Percentiles rank a stretch among this genome's conserved stretches.
Evolutionary conservation across 92 coral and sea anemone genomes (phyloP).

Genomic region (Epizoanthus scotinus): DNA sequence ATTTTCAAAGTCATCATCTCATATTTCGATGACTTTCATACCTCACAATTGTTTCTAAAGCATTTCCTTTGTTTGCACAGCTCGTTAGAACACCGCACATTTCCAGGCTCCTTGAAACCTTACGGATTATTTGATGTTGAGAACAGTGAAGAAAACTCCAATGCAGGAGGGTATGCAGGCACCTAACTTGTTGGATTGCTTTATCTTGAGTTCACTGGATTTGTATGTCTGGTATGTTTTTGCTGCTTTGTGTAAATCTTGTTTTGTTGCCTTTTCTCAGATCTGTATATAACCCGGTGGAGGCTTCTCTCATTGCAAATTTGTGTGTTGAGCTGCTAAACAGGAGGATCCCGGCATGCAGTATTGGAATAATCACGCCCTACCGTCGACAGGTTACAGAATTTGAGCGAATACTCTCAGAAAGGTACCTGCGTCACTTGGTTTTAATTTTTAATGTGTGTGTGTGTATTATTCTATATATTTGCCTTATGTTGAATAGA

Average conservation of each 20-base stretch:
- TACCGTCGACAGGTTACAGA: conserved; percentile 72
- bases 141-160: conserved; percentile 57
- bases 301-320: conserved; percentile 47
- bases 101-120: conserved; percentile 60
- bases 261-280: conserved; percentile 24
- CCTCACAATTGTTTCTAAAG: not conserved
- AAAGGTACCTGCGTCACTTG: conserved; percentile 38
- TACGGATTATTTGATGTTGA: conserved; percentile 81
- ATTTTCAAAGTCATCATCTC: not conserved
- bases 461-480: too few species aligned
- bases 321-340: conserved; percentile 44
- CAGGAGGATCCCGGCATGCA: conserved; percentile 28
- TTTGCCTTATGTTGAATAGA: too few species aligned
- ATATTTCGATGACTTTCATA: not conserved
- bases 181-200: not conserved
- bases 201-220: not conserved
- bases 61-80: conserved; percentile 35
- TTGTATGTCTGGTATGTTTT: not conserved
- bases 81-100: conserved; percentile 66
- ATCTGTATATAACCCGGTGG: conserved; percentile 62
- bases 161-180: conserved; percentile 66
- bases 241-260: not conserved
- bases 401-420: conserved; percentile 45
- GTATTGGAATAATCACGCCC: conserved; percentile 91
- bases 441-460: not conserved